These are phyloP conservation scores for Anthopleura xanthogrammica DNA, from an alignment of 92 coral and sea anemone species.

Conservation along the genomic window DNA sequence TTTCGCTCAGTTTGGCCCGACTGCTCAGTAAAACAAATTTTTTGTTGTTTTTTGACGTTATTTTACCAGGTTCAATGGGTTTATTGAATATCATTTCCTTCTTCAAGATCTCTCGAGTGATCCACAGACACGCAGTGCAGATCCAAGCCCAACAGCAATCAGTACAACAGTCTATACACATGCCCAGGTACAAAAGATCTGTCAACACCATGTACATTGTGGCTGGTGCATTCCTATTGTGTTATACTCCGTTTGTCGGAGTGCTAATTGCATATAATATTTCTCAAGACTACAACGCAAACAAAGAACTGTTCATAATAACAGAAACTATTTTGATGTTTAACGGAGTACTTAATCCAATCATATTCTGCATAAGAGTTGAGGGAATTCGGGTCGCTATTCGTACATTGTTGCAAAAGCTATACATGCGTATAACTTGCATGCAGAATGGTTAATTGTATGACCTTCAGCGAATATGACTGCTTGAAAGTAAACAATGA, in stretches of 20 bases:
- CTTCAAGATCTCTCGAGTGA: neutral
- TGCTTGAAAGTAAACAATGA: too few species aligned
- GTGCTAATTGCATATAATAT: slow-evolving; percentile 13
- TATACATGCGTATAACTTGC: too few species aligned
- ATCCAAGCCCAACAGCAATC: slow-evolving; percentile 9
- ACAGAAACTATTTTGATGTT: slow-evolving; percentile 2
- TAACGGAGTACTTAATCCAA: slow-evolving; percentile 1
- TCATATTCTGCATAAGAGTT: slow-evolving; percentile 12
- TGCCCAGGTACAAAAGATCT: slow-evolving; percentile 32
- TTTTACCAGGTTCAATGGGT: neutral
- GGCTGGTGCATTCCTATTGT: slow-evolving; percentile 31
- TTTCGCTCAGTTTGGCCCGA: neutral
- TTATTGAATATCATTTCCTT: neutral
- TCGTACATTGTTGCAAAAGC: neutral
- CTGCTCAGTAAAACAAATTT: neutral
- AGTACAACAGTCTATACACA: slow-evolving; percentile 10
- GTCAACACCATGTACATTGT: slow-evolving; percentile 39
- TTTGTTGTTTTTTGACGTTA: neutral
- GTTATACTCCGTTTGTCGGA: slow-evolving; percentile 32
- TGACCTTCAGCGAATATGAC: too few species aligned
- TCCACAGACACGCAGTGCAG: neutral
- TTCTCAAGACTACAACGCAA: neutral
- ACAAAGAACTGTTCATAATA: neutral
- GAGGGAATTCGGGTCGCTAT: slow-evolving; percentile 5
- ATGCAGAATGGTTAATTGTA: too few species aligned